Percentiles rank a stretch among this genome's conserved stretches.
These are phyloP conservation scores for Pachypanchax playfairii DNA, from an alignment of 2,113 vertebrate species.

Conservation along the genomic window DNA sequence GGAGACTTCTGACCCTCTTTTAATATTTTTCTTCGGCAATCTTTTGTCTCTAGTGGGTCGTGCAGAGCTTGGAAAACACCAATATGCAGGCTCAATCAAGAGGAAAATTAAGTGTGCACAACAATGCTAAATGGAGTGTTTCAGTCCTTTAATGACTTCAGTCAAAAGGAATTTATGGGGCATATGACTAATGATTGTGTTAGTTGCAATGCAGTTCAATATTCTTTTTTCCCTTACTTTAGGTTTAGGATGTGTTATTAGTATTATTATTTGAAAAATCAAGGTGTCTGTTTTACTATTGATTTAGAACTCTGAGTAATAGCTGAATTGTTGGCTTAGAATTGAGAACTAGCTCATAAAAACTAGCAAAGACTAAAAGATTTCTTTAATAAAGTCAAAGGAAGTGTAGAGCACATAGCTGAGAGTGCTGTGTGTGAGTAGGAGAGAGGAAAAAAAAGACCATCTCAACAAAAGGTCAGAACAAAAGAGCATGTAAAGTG, in stretches of 20 bases:
- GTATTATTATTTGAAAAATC: conserved; percentile 6
- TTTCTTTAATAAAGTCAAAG: background rate
- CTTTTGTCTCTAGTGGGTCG: conserved; percentile 27
- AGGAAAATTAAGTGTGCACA: conserved; percentile 69
- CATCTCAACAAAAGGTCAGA: conserved; percentile 11
- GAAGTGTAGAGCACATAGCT: background rate
- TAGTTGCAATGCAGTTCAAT: conserved; percentile 26
- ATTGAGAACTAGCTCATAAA: background rate
- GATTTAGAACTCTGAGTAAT: background rate
- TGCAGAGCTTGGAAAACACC: conserved; percentile 33
- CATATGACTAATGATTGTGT: conserved; percentile 22
- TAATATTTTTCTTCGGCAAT: conserved; percentile 29
- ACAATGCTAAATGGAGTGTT: conserved; percentile 69
- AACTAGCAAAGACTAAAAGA: background rate
- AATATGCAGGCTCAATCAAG: conserved; percentile 63
- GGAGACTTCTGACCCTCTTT: conserved; percentile 36
- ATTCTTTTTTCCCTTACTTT: conserved; percentile 30
- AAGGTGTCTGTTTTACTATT: background rate
- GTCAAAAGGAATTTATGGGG: conserved; percentile 49
- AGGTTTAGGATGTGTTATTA: conserved; percentile 1
- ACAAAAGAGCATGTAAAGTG: conserved; percentile 10
- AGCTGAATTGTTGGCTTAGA: background rate
- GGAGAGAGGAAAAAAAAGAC: background rate
- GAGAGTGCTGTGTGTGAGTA: background rate
- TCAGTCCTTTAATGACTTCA: conserved; percentile 57